Evolutionary conservation across 2,888 invertebrate genomes (phyloP).

Genomic region (Camptogramma bilineatum): DNA sequence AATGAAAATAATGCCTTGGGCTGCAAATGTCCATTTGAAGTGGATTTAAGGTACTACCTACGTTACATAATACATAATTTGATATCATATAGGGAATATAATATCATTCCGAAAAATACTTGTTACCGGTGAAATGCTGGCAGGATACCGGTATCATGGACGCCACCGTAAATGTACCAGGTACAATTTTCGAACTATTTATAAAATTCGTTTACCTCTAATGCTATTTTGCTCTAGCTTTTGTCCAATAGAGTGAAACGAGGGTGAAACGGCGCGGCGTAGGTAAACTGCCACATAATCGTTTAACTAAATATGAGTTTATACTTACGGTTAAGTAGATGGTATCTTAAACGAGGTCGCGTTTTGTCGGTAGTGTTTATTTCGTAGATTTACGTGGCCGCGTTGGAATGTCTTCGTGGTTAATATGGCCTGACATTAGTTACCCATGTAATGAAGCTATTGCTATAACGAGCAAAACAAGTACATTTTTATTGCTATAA

Average conservation of each 20-base stretch:
- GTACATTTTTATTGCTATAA: background rate
- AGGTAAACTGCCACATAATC: constrained; percentile 47
- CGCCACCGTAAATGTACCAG: background rate
- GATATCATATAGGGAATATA: no score
- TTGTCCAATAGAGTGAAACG: constrained; percentile 38
- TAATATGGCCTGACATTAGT: constrained; percentile 26
- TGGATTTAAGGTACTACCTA: no score
- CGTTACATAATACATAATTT: no score
- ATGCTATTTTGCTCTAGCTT: constrained; percentile 30
- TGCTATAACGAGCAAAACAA: no score
- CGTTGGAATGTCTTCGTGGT: constrained; percentile 62
- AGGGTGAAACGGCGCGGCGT: constrained; percentile 45
- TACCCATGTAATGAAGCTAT: constrained; percentile 28
- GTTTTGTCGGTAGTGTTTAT: constrained; percentile 65
- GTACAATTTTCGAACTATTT: constrained; percentile 41
- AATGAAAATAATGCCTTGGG: no score
- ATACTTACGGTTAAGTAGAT: constrained; percentile 50
- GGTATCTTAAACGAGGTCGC: constrained; percentile 54
- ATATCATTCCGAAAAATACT: background rate
- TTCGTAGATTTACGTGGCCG: constrained; percentile 59
- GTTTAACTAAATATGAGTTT: constrained; percentile 50
- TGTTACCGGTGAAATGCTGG: background rate
- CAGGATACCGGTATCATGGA: constrained; percentile 8
- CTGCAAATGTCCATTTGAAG: no score
- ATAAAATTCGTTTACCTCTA: constrained; percentile 35